Conservation (phyloP, 2,113 vertebrate species). For the Malurus elegans region DNA sequence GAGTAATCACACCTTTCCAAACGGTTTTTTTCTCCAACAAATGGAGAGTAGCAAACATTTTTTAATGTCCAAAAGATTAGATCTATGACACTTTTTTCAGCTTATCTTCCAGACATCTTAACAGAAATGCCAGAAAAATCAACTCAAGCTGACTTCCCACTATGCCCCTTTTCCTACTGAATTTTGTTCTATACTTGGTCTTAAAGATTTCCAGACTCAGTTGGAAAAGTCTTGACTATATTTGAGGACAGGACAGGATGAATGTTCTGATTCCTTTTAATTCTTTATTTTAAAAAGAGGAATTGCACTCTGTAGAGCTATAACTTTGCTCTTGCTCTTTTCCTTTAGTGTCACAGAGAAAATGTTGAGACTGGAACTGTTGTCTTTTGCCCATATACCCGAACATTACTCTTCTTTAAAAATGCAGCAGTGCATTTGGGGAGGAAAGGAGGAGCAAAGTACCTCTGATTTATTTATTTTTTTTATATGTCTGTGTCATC, state of each 20-base stretch:
- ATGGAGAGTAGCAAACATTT: background rate
- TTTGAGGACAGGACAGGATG: background rate
- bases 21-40: rapidly evolving
- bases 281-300: background rate
- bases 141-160: background rate
- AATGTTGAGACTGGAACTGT: background rate
- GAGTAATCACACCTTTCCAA: background rate
- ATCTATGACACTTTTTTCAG: background rate
- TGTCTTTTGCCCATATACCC: background rate
- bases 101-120: background rate
- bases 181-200: background rate
- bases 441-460: background rate
- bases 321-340: background rate
- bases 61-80: background rate
- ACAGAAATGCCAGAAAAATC: background rate
- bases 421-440: background rate
- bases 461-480: background rate
- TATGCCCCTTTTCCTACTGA: background rate
- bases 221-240: background rate
- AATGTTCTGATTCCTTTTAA: background rate
- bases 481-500: background rate
- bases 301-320: background rate
- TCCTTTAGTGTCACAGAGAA: background rate
- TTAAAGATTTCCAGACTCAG: background rate
- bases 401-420: background rate